Conservation (phyloP, 2,797 vertebrate species). For the Morelia viridis region DNA sequence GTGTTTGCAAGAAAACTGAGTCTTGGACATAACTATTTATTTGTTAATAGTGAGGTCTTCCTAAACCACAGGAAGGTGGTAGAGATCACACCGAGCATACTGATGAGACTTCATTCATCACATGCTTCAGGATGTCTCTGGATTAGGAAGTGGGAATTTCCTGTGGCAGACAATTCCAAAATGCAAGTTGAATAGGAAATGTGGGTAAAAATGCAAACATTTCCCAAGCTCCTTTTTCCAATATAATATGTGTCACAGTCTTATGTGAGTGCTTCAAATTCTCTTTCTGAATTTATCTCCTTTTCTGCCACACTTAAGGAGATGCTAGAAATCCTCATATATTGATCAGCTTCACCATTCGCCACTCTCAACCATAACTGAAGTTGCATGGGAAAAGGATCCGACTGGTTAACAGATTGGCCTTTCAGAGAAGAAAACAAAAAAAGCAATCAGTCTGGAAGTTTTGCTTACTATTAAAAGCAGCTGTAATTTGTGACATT, state of each 20-base stretch:
- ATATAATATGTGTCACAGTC: background rate
- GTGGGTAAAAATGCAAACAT: background rate
- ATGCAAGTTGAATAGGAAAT: background rate
- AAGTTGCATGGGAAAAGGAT: constrained; percentile 3
- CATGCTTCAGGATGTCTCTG: background rate
- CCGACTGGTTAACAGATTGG: constrained; percentile 1
- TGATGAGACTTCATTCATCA: background rate
- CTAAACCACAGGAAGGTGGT: background rate
- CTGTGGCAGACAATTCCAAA: background rate
- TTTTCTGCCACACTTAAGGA: background rate
- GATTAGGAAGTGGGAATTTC: background rate
- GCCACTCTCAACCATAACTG: background rate
- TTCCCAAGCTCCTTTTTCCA: background rate
- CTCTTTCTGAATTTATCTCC: background rate
- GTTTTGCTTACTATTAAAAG: background rate
- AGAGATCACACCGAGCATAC: background rate
- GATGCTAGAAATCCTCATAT: background rate
- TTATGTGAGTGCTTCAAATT: background rate
- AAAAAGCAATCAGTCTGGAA: background rate
- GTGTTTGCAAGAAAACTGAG: background rate
- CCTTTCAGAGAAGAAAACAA: constrained; percentile 33
- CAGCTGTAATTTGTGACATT: background rate
- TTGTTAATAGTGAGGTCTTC: background rate
- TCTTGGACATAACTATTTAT: background rate
- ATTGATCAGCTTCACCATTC: background rate